A percentile compares a stretch with the other conserved stretches of the same genome.
Conservation (phyloP, 2,888 invertebrate species). For the Idaea biselata region DNA sequence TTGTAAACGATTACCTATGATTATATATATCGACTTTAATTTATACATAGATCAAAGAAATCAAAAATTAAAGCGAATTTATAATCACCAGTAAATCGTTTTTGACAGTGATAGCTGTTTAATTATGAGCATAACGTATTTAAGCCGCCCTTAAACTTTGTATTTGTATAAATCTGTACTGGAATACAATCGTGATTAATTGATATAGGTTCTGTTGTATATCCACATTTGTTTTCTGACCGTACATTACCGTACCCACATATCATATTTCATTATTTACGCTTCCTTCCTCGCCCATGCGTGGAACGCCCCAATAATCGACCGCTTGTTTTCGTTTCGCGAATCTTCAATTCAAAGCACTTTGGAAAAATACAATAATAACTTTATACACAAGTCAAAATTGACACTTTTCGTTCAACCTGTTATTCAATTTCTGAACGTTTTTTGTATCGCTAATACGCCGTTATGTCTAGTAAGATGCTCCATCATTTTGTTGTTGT, state of each 20-base stretch:
- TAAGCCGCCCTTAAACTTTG: too few relatives aligned
- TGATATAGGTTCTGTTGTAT: too few relatives aligned
- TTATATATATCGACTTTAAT: too few relatives aligned
- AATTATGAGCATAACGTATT: too few relatives aligned
- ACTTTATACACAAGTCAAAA: neutral
- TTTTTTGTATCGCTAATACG: neutral
- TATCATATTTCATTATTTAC: neutral
- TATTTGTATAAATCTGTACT: too few relatives aligned
- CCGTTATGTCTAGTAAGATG: slow-evolving; percentile 34
- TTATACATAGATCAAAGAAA: too few relatives aligned
- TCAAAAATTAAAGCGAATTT: too few relatives aligned
- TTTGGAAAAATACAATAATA: neutral
- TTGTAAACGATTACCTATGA: too few relatives aligned
- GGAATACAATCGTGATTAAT: too few relatives aligned
- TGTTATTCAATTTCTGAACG: neutral
- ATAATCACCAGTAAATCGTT: too few relatives aligned
- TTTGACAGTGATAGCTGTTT: too few relatives aligned
- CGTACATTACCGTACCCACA: neutral
- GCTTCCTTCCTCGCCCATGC: neutral
- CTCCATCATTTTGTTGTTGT: slow-evolving; percentile 30
- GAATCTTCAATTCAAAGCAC: slow-evolving; percentile 30
- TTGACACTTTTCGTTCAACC: slow-evolving; percentile 10
- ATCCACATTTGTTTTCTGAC: too few relatives aligned
- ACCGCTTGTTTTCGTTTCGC: slow-evolving; percentile 24
- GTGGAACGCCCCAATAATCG: slow-evolving; percentile 11